These are phyloP conservation scores for Drosophila anomelani DNA, from an alignment of 2,888 invertebrate species.

Conservation along the genomic window DNA sequence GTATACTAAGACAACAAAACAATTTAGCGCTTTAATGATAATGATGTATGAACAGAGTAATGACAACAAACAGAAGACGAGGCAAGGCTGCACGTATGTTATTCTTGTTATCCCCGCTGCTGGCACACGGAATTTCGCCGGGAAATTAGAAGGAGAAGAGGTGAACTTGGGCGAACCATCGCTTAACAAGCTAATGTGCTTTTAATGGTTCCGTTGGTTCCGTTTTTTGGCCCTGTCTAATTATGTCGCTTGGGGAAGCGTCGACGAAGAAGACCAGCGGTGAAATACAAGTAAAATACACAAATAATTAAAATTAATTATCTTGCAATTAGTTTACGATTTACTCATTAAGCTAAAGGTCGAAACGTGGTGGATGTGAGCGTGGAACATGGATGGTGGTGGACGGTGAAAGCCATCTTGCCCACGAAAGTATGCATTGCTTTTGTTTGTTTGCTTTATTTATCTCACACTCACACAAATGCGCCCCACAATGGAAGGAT, in stretches of 20 bases:
- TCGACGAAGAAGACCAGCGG: neutral
- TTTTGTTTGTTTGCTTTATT: conserved; percentile 32
- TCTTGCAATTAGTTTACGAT: conserved; percentile 79
- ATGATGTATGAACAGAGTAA: conserved; percentile 77
- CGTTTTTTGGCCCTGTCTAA: conserved; percentile 60
- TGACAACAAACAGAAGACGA: conserved; percentile 64
- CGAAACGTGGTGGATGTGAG: conserved; percentile 31
- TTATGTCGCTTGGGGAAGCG: conserved; percentile 57
- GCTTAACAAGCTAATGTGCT: conserved; percentile 79
- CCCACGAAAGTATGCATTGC: conserved; percentile 48
- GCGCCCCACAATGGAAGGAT: conserved; percentile 25
- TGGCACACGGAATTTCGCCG: conserved; percentile 14
- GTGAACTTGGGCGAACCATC: conserved; percentile 30
- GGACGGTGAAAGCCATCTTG: conserved; percentile 3
- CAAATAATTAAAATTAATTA: conserved; percentile 79
- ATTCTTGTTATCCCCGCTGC: conserved; percentile 30
- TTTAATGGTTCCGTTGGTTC: conserved; percentile 70
- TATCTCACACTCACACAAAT: conserved; percentile 10
- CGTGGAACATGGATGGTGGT: conserved; percentile 5
- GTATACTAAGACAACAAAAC: conserved; percentile 64
- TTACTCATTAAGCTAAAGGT: conserved; percentile 71
- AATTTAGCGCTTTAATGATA: conserved; percentile 80
- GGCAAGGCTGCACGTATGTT: conserved; percentile 63
- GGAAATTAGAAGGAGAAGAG: conserved; percentile 15
- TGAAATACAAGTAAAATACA: conserved; percentile 67